Percentiles rank a stretch among this genome's conserved stretches.
Evolutionary conservation across 1,140 invertebrate species (phyloP).

Genomic region (Plodia interpunctella): DNA sequence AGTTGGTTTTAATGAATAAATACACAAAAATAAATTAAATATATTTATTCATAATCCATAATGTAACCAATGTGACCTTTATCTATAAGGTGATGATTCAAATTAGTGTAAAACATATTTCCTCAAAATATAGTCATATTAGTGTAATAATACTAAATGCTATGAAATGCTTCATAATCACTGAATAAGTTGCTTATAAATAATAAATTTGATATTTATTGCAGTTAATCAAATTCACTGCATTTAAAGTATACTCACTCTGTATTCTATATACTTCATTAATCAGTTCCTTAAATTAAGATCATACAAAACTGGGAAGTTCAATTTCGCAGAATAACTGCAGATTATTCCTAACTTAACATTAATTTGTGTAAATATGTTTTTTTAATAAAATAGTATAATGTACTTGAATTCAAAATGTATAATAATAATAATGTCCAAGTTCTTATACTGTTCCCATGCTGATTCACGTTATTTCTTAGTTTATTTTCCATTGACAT

Average conservation of each 20-base stretch:
- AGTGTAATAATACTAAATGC: conserved; percentile 1
- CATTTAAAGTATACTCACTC: too few relatives aligned
- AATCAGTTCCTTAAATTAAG: not conserved
- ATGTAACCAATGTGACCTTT: too few relatives aligned
- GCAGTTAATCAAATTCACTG: not conserved
- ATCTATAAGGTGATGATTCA: not conserved
- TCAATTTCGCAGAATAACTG: not conserved
- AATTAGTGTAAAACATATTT: not conserved
- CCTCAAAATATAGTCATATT: not conserved
- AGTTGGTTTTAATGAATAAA: too few relatives aligned
- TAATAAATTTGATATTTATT: too few relatives aligned
- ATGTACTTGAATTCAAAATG: not conserved
- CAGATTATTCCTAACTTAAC: not conserved
- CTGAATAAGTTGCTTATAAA: not conserved
- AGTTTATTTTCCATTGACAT: conserved; percentile 36
- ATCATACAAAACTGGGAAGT: not conserved
- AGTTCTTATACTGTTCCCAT: not conserved
- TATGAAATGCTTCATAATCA: conserved; percentile 2
- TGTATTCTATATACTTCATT: not conserved
- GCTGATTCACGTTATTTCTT: not conserved
- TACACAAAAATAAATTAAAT: too few relatives aligned
- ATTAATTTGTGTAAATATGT: not conserved
- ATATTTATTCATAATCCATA: too few relatives aligned
- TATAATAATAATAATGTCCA: not conserved
- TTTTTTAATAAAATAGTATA: not conserved